These are phyloP conservation scores for Eupsilia transversa DNA, from an alignment of 2,888 invertebrate species.

Conservation along the genomic window DNA sequence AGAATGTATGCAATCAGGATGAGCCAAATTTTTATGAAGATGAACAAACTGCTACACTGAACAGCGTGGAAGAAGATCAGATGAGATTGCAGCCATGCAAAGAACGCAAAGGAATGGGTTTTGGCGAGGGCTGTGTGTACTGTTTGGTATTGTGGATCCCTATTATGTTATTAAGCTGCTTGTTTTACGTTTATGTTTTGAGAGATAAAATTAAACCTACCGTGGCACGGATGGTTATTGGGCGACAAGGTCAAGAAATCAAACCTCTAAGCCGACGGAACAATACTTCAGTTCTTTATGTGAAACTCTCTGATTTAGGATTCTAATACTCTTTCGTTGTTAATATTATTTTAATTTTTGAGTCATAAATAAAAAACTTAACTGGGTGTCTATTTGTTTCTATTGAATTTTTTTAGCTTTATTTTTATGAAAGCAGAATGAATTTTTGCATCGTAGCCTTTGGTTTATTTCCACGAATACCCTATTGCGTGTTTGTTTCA, in stretches of 20 bases:
- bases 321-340: constrained; percentile 70
- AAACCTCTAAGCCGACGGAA: constrained; percentile 30
- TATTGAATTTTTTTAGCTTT: neutral
- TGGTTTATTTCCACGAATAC: constrained; percentile 15
- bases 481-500: constrained; percentile 59
- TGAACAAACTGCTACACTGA: neutral
- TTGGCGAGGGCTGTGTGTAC: constrained; percentile 76
- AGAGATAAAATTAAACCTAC: constrained; percentile 60
- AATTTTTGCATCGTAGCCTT: neutral
- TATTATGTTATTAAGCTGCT: constrained; percentile 70
- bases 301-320: constrained; percentile 80
- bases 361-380: constrained; percentile 39
- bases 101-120: constrained; percentile 69
- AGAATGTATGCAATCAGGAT: neutral
- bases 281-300: constrained; percentile 54
- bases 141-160: constrained; percentile 81
- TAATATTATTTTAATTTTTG: constrained; percentile 16
- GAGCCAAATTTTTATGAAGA: neutral
- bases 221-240: neutral
- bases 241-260: neutral
- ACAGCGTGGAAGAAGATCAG: constrained; percentile 8
- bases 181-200: constrained; percentile 76
- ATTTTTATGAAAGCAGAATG: neutral
- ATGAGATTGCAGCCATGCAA: constrained; percentile 21
- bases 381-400: constrained; percentile 15